Base-by-base conservation (phyloP, 2,888 invertebrate species). In the Ptychoptera contaminata region DNA sequence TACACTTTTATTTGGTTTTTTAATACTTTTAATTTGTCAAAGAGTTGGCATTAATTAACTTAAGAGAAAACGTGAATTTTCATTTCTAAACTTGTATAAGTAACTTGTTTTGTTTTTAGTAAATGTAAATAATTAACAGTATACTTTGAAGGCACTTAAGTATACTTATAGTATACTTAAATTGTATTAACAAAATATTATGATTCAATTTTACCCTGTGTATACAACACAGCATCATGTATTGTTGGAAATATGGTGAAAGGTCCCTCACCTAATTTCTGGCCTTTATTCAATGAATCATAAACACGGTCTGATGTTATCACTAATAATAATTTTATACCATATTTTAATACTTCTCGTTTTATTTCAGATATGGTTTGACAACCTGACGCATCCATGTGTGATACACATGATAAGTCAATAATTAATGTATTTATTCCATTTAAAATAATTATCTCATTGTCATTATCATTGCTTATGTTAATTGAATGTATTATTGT, bases 311-410 rank as follows among this genome's bases (percentile, higher is more conserved):
- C 70, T 42, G 71, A 64, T 47, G 74, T 71, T 40, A 67, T 67
- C 10, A 74, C 71, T 31, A 78, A 59, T 48, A 71, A 72, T 39
- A 76, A 55, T 1, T 70, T 64, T 42, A 75, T 64, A 43, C 69
- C 67, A 32, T 74, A 65, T 46, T 67, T 61, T 11, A 65, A 55
- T 50, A 73, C 70, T 50, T 73, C 74, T 42, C 70, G 67, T 46
- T 66, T 65, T 8, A 77, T 55, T 8, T 68, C 60, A 44, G 68
- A 70, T 16, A 79, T 52, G 11, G 69, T 66, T 2, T 62, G 60
- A n/a, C 77, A 72, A 2, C 78, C 79, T 8, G 74, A 73, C 1
- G 77, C 72, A 60, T 80, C 80, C 7, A 79, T 67, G 49, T 76
- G 75, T 44, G 70, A 74, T 40, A 79, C 60, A 38, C 73, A 72